A percentile compares a stretch with the other conserved stretches of the same genome.
Conservation (phyloP, 2,797 vertebrate genomes). For the Triplophysa yarkandensis region DNA sequence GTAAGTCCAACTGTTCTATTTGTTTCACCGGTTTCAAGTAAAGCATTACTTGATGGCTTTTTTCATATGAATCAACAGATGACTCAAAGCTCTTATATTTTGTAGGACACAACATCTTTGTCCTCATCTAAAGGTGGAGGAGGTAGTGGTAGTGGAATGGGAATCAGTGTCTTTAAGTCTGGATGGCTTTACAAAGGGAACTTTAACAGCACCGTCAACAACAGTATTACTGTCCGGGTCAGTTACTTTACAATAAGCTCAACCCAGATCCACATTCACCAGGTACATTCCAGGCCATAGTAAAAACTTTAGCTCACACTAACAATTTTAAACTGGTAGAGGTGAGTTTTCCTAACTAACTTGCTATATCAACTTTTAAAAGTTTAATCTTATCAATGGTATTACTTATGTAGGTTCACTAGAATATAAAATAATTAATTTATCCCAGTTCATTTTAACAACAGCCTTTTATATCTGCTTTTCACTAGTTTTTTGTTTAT, state of each 20-base stretch:
- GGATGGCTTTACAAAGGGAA: slow-evolving; percentile 99
- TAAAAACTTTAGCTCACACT: not conserved
- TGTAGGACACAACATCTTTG: slow-evolving; percentile 94
- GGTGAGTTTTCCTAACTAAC: not conserved
- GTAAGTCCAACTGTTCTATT: no score
- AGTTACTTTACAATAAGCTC: not conserved
- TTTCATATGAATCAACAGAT: not conserved
- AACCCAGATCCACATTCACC: slow-evolving; percentile 2
- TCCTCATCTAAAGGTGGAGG: slow-evolving; percentile 97
- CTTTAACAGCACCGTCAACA: slow-evolving; percentile 98
- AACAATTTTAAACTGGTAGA: not conserved
- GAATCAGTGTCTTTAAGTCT: slow-evolving; percentile 90
- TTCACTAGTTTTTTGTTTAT: slow-evolving; percentile 17
- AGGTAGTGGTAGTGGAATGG: slow-evolving; percentile 65
- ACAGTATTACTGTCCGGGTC: slow-evolving; percentile 93
- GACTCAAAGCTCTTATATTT: not conserved
- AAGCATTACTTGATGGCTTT: not conserved
- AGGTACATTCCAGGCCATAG: not conserved
- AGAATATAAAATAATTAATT: no score
- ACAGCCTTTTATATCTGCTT: no score
- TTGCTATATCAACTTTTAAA: no score
- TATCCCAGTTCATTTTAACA: no score
- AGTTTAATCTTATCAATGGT: no score
- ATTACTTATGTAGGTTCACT: no score
- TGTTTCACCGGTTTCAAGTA: no score